phyloP scores from a whole-genome alignment of 2,113 vertebrate species.

The Macheiramphus alcinus region DNA sequence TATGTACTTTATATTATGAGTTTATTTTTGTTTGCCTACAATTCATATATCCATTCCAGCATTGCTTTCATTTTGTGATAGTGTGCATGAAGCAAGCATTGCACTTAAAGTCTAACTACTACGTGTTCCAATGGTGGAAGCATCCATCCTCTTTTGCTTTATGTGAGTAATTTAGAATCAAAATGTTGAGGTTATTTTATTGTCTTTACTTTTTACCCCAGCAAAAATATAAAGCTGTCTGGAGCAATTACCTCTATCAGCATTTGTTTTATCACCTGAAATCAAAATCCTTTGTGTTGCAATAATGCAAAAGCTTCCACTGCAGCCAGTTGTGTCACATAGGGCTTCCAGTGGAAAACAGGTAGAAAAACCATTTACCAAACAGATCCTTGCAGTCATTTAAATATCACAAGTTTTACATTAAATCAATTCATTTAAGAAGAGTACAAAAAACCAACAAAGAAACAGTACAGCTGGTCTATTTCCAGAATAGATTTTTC shows the following conservation, averaged over 20 bases:
- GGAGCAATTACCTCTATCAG: not conserved
- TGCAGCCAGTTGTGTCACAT: not conserved
- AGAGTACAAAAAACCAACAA: not conserved
- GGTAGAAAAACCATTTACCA: not conserved
- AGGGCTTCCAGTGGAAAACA: not conserved
- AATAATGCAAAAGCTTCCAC: not conserved
- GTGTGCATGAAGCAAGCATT: not conserved
- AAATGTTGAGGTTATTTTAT: not conserved
- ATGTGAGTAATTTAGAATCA: not conserved
- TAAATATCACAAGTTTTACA: not conserved
- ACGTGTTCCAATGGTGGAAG: not conserved
- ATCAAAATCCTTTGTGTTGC: not conserved
- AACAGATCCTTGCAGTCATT: not conserved
- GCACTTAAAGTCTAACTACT: not conserved
- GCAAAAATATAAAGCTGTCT: not conserved
- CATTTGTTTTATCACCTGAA: not conserved
- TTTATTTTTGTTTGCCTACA: not conserved
- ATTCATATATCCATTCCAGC: not conserved
- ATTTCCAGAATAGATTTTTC: not conserved
- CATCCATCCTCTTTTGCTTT: not conserved
- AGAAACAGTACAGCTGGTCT: not conserved
- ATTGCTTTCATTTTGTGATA: not conserved
- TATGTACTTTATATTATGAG: not conserved
- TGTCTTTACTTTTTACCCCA: not conserved
- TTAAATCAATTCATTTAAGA: not conserved